Conservation (phyloP, 1,140 invertebrate species). For the Orius laevigatus region DNA sequence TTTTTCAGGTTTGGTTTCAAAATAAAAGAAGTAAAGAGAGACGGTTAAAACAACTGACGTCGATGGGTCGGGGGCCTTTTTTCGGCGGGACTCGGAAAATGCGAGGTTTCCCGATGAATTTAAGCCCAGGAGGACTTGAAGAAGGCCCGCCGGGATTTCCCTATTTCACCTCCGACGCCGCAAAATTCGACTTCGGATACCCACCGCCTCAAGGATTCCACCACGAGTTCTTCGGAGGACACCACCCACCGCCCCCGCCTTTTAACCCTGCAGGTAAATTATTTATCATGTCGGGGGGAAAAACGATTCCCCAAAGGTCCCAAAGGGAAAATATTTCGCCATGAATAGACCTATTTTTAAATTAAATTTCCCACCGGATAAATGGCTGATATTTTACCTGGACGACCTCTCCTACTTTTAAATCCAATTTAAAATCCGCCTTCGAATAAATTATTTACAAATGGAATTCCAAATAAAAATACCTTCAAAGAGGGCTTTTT, state of each 20-base stretch:
- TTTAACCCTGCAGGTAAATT: constrained; percentile 23
- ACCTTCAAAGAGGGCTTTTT: too few species aligned
- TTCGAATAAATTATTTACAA: constrained; percentile 5
- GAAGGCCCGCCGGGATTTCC: constrained; percentile 62
- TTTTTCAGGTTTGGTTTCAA: constrained; percentile 93
- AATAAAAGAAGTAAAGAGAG: constrained; percentile 97
- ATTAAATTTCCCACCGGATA: background rate
- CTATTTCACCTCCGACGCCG: constrained; percentile 63
- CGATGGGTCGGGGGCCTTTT: constrained; percentile 79
- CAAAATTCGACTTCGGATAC: constrained; percentile 79
- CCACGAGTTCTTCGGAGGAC: constrained; percentile 71
- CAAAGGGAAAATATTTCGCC: background rate
- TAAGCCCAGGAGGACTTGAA: constrained; percentile 66
- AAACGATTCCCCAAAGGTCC: background rate
- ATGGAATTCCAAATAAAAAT: background rate
- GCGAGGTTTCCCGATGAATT: constrained; percentile 75
- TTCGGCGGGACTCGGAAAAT: constrained; percentile 79
- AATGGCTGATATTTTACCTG: too few species aligned
- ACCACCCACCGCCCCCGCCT: constrained; percentile 51
- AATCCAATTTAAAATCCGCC: constrained; percentile 1
- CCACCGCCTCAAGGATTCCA: constrained; percentile 70
- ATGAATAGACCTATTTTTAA: constrained; percentile 2
- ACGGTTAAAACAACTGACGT: constrained; percentile 77
- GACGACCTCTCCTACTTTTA: background rate
- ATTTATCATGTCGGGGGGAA: background rate